Conservation (phyloP, 2,888 invertebrate species). For the Macrophya alboannulata region DNA sequence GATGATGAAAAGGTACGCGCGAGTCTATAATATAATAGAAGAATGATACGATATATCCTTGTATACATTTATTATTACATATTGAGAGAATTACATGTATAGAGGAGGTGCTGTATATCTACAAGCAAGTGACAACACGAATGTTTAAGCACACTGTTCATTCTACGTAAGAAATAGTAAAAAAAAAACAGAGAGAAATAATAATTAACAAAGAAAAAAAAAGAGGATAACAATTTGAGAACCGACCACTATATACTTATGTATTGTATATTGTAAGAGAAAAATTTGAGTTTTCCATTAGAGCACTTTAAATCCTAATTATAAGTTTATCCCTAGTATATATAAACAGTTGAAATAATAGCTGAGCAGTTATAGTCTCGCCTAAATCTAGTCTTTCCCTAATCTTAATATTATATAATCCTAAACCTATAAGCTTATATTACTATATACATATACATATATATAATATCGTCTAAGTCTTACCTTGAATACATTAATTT, state of each 20-base stretch:
- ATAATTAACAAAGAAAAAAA: conserved; percentile 58
- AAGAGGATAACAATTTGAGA: conserved; percentile 49
- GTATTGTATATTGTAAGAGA: conserved; percentile 66
- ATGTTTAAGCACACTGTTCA: background rate
- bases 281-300: conserved; percentile 70
- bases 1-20: conserved; percentile 7
- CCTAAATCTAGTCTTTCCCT: conserved; percentile 76
- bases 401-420: conserved; percentile 65
- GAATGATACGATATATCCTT: background rate
- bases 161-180: background rate
- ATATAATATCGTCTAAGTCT: conserved; percentile 64
- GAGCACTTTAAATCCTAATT: conserved; percentile 65
- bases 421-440: conserved; percentile 69
- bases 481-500: conserved; percentile 68
- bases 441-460: conserved; percentile 68
- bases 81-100: background rate
- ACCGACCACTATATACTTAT: conserved; percentile 70
- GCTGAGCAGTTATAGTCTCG: conserved; percentile 66
- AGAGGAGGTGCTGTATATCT: background rate
- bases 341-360: conserved; percentile 59
- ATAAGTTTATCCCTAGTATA: conserved; percentile 29
- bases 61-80: background rate
- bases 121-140: background rate
- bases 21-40: background rate
- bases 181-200: conserved; percentile 16